Percentiles rank a stretch among this genome's conserved stretches.
Conservation (phyloP, 2,113 vertebrate species). For the Romanogobio albipinnatus region DNA sequence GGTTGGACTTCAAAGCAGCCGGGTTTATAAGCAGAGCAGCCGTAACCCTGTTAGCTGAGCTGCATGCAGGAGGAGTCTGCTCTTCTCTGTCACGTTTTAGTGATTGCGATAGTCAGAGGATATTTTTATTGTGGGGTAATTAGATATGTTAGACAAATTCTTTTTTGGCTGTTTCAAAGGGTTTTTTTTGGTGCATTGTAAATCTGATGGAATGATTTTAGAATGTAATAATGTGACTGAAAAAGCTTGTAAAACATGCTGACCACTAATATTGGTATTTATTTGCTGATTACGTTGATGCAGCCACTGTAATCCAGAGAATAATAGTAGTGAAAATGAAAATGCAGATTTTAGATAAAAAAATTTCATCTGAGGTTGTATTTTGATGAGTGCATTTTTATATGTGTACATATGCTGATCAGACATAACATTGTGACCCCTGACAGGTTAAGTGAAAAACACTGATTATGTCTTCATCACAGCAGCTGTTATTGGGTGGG, state of each 20-base stretch:
- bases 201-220: conserved; percentile 25
- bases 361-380: not conserved
- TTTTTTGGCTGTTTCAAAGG: not conserved
- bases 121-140: conserved; percentile 11
- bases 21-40: conserved; percentile 56
- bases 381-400: not conserved
- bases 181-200: conserved; percentile 12
- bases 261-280: not conserved
- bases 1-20: conserved; percentile 76
- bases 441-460: no score
- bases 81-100: conserved; percentile 25
- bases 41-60: conserved; percentile 70
- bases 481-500: no score
- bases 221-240: not conserved
- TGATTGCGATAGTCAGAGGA: not conserved
- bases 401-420: no score
- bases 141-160: not conserved
- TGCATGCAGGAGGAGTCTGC: conserved; percentile 45
- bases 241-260: conserved; percentile 25
- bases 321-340: not conserved
- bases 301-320: not conserved
- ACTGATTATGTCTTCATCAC: no score
- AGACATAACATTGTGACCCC: no score
- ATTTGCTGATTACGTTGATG: not conserved
- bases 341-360: not conserved